phyloP scores from a whole-genome alignment of 2,113 vertebrate genomes.

The Henicopernis longicauda region DNA sequence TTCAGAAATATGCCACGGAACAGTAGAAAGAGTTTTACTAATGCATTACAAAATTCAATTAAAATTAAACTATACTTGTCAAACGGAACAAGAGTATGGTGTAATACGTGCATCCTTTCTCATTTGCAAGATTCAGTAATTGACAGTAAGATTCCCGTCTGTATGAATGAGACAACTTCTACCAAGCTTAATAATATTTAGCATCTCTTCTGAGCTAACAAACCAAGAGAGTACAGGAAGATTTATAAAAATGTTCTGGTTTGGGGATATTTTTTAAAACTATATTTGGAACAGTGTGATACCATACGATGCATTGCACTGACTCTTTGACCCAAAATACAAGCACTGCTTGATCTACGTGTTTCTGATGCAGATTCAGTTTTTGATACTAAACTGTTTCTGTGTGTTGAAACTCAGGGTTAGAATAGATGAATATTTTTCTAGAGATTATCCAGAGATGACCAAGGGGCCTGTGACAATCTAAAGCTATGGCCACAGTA shows the following conservation, averaged over 20 bases:
- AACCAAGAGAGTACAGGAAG: neutral
- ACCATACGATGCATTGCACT: neutral
- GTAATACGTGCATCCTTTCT: neutral
- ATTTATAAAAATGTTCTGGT: neutral
- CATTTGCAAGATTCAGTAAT: neutral
- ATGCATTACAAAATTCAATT: neutral
- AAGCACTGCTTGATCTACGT: neutral
- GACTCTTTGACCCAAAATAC: neutral
- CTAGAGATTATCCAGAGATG: neutral
- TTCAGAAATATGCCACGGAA: neutral
- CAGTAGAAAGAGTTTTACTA: neutral
- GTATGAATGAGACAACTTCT: neutral
- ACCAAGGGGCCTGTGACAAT: neutral
- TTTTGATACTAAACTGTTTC: neutral
- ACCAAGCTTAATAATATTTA: neutral
- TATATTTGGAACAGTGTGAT: neutral
- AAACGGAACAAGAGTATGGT: neutral
- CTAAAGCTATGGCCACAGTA: neutral
- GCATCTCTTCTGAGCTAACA: neutral
- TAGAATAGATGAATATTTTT: neutral
- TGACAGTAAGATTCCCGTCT: neutral
- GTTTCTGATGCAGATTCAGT: neutral
- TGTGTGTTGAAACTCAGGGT: neutral
- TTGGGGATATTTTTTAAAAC: neutral
- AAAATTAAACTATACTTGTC: neutral